These are phyloP conservation scores for Limnodromus scolopaceus DNA, from an alignment of 2,797 vertebrate species.

Conservation along the genomic window DNA sequence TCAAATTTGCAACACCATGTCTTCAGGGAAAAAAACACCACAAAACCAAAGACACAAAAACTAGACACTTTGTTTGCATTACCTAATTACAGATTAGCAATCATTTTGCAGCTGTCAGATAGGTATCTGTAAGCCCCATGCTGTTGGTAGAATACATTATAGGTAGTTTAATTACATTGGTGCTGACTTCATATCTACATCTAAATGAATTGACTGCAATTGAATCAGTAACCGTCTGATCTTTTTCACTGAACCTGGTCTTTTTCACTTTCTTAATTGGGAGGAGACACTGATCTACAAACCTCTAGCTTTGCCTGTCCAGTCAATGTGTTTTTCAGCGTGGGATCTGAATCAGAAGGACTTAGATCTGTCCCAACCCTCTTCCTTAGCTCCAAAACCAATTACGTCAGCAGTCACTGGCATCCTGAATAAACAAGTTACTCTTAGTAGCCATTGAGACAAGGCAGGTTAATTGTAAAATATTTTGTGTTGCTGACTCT, in stretches of 20 bases:
- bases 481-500: not conserved
- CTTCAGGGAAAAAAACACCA: not conserved
- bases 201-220: not conserved
- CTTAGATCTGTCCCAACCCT: not conserved
- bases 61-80: not conserved
- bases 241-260: not conserved
- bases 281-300: not conserved
- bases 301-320: not conserved
- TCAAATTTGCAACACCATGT: not conserved
- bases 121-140: not conserved
- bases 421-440: not conserved
- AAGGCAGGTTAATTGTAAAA: conserved; percentile 21
- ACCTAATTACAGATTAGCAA: not conserved
- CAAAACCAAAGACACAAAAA: not conserved
- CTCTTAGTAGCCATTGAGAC: not conserved
- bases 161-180: not conserved
- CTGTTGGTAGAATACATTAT: not conserved
- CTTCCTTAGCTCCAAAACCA: not conserved
- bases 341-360: not conserved
- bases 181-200: not conserved
- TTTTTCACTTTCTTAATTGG: not conserved
- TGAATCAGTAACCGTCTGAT: not conserved
- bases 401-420: not conserved
- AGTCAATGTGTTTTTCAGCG: not conserved
- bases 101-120: not conserved